Evolutionary conservation across 2,888 invertebrate species (phyloP).

Genomic region (Coenonympha arcania): DNA sequence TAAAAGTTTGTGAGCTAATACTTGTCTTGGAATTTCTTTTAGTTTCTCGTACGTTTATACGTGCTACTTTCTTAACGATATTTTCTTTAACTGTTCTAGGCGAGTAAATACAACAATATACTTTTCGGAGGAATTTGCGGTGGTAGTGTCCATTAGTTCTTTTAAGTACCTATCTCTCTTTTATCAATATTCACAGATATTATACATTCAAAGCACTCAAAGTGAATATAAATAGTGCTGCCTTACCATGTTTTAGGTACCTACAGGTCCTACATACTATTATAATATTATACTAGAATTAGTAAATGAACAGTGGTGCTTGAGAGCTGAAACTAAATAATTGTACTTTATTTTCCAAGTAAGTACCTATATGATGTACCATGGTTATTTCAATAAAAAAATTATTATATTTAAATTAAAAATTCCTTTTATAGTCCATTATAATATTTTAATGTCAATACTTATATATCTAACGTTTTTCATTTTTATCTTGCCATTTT

Average conservation of each 20-base stretch:
- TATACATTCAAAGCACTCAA: background rate
- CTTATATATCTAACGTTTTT: constrained; percentile 1
- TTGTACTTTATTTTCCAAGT: no score
- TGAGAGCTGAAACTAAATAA: no score
- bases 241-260: no score
- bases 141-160: background rate
- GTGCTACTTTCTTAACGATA: constrained; percentile 10
- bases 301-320: no score
- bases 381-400: no score
- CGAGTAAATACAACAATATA: background rate
- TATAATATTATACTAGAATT: no score
- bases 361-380: no score
- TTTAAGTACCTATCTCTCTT: background rate
- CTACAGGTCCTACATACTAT: no score
- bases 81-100: constrained; percentile 8
- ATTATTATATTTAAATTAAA: no score
- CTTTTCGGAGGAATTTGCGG: background rate
- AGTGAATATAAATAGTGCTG: no score
- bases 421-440: background rate
- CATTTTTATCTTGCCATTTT: constrained; percentile 6
- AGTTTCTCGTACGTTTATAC: constrained; percentile 10
- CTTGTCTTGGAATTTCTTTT: constrained; percentile 12
- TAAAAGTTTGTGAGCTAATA: constrained; percentile 11
- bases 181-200: background rate
- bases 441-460: background rate